Evolutionary conservation across 2,888 invertebrate species (phyloP).

Genomic region (Augiades crinisus): DNA sequence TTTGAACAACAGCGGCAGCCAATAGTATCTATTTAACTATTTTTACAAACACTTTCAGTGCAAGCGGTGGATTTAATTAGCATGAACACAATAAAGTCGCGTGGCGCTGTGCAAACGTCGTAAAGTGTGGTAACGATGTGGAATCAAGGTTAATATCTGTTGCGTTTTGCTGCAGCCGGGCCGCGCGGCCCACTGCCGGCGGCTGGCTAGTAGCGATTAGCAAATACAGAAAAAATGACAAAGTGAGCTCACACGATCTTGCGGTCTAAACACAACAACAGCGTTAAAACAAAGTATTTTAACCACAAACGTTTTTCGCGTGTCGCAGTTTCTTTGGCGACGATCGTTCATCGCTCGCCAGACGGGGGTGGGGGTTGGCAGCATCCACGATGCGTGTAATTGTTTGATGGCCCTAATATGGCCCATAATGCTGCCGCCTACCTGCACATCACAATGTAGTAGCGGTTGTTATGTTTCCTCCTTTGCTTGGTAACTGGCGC

Average conservation of each 20-base stretch:
- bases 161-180: not conserved
- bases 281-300: too few species aligned
- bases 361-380: not conserved
- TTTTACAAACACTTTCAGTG: too few species aligned
- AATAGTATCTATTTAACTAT: too few species aligned
- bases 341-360: not conserved
- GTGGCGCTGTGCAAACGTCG: slow-evolving; percentile 4
- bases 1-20: too few species aligned
- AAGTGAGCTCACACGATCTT: too few species aligned
- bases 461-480: not conserved
- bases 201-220: not conserved
- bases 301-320: too few species aligned
- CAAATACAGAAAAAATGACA: too few species aligned
- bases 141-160: slow-evolving; percentile 6
- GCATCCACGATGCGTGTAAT: slow-evolving; percentile 6
- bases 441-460: slow-evolving; percentile 1
- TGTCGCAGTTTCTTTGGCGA: too few species aligned
- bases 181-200: not conserved
- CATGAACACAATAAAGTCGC: not conserved
- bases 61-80: not conserved
- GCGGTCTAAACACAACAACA: too few species aligned
- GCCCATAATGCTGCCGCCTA: slow-evolving; percentile 6
- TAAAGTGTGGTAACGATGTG: slow-evolving; percentile 1
- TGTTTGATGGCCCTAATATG: slow-evolving; percentile 17
- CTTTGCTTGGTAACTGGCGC: not conserved